Evolutionary conservation across 2,113 vertebrate species (phyloP).

Genomic region (Ceratotherium simum): DNA sequence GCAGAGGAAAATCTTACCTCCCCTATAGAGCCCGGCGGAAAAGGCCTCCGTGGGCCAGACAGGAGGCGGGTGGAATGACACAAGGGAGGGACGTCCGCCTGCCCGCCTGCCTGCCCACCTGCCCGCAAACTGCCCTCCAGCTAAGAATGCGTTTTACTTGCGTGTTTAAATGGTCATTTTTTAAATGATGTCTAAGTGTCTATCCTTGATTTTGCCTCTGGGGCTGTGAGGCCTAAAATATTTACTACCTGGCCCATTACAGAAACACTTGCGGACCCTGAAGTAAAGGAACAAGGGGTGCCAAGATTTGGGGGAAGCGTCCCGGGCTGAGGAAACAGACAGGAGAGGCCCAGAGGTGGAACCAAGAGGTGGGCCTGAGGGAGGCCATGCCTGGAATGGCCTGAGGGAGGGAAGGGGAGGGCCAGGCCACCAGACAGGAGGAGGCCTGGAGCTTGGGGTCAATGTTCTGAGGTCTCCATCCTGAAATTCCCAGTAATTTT

Average conservation of each 20-base stretch:
- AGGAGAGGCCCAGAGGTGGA: background rate
- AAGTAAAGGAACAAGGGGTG: background rate
- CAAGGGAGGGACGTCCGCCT: too few species aligned
- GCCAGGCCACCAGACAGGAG: too few species aligned
- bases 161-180: accelerated
- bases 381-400: background rate
- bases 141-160: background rate
- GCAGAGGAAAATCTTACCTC: background rate
- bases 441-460: background rate
- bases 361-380: background rate
- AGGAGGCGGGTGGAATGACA: accelerated
- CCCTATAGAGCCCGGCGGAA: background rate
- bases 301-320: background rate
- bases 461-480: accelerated
- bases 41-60: background rate
- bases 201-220: background rate
- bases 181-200: background rate
- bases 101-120: background rate
- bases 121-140: background rate
- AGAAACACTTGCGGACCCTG: background rate
- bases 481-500: background rate
- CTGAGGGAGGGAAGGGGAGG: too few species aligned
- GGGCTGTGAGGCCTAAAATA: background rate
- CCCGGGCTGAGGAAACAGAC: background rate
- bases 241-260: background rate